phyloP scores from a whole-genome alignment of 1,140 invertebrate genomes.

The Microplitis mediator region DNA sequence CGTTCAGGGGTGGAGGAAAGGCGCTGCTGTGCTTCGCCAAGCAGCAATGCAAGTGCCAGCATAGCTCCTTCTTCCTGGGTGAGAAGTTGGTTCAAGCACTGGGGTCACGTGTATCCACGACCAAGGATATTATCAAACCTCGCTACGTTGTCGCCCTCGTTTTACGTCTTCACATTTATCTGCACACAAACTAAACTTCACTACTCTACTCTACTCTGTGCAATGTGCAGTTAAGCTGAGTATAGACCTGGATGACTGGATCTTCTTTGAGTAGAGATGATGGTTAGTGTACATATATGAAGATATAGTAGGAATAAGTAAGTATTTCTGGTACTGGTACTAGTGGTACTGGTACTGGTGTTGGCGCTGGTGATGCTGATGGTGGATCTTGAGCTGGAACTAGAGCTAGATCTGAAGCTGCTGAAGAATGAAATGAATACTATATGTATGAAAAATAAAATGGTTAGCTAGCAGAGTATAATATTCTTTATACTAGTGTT shows the following conservation, averaged over 20 bases:
- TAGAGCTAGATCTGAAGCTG: too few relatives aligned
- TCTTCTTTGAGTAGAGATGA: too few relatives aligned
- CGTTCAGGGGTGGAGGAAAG: conserved; percentile 1
- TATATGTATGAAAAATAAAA: too few relatives aligned
- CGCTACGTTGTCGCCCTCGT: neutral
- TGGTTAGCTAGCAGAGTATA: too few relatives aligned
- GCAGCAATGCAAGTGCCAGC: conserved; percentile 3
- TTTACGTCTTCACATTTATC: too few relatives aligned
- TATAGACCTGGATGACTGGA: neutral
- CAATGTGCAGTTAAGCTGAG: neutral
- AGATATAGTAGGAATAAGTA: too few relatives aligned
- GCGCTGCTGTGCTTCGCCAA: conserved; percentile 7
- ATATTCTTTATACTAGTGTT: neutral
- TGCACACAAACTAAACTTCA: neutral
- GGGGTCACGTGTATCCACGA: neutral
- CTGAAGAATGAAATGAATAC: too few relatives aligned
- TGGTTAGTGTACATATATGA: too few relatives aligned
- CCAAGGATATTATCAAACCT: conserved; percentile 1
- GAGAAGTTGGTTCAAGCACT: conserved; percentile 5
- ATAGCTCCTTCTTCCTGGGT: neutral
- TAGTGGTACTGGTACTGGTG: too few relatives aligned
- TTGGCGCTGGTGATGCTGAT: too few relatives aligned
- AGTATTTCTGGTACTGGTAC: too few relatives aligned
- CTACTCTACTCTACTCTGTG: neutral
- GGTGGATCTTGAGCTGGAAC: too few relatives aligned